Evolutionary conservation across 2,888 invertebrate genomes (phyloP).

Genomic region (Cantharis lateralis): DNA sequence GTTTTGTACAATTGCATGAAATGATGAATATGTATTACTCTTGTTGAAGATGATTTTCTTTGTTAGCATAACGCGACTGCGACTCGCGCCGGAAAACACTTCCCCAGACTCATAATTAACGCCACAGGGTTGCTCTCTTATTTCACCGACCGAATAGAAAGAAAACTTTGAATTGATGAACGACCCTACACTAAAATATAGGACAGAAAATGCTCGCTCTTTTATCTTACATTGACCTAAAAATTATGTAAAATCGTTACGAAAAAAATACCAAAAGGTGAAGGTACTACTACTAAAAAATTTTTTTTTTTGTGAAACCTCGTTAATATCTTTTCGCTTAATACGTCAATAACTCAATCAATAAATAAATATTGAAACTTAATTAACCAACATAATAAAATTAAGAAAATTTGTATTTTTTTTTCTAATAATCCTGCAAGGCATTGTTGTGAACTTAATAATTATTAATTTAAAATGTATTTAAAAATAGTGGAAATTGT

Average conservation of each 20-base stretch:
- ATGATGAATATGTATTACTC: slow-evolving; percentile 51
- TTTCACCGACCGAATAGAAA: slow-evolving; percentile 36
- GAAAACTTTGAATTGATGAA: slow-evolving; percentile 36
- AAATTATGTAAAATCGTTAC: slow-evolving; percentile 17
- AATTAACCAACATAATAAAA: neutral
- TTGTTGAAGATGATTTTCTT: slow-evolving; percentile 47
- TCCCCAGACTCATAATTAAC: slow-evolving; percentile 27
- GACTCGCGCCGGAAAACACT: slow-evolving; percentile 36
- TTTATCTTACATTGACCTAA: slow-evolving; percentile 10
- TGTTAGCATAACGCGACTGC: slow-evolving; percentile 39
- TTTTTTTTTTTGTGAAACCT: neutral
- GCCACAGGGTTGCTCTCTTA: slow-evolving; percentile 34
- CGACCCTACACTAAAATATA: slow-evolving; percentile 34
- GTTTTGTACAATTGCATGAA: slow-evolving; percentile 50
- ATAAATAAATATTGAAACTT: neutral
- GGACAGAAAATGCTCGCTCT: slow-evolving; percentile 29
- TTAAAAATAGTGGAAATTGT: neutral
- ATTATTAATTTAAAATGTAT: neutral
- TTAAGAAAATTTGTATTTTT: neutral
- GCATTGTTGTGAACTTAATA: neutral
- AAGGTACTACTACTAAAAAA: neutral
- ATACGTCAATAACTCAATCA: neutral
- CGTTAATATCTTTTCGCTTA: neutral
- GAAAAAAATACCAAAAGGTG: slow-evolving; percentile 1
- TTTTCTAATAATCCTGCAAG: neutral